A percentile compares a stretch with the other conserved stretches of the same genome.
Evolutionary conservation across 2,797 vertebrate species (phyloP).

Genomic region (Semaprochilodus insignis): DNA sequence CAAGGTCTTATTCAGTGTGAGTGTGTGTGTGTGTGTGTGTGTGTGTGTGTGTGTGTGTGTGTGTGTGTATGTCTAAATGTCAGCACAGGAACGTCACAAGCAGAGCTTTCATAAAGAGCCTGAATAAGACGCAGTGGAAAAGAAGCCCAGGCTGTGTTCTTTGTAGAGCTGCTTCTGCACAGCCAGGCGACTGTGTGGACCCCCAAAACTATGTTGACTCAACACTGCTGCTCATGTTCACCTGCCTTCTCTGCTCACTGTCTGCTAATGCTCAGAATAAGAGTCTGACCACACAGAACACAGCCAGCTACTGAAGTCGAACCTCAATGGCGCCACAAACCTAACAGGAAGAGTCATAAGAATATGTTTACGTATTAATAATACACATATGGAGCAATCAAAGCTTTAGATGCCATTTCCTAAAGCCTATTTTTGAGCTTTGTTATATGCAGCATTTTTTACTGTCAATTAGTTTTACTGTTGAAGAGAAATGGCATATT

Average conservation of each 20-base stretch:
- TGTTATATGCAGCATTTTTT: too few relatives aligned
- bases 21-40: constrained; percentile 48
- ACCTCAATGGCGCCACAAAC: neutral
- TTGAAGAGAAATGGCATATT: too few relatives aligned
- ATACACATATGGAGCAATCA: neutral
- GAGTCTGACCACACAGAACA: too few relatives aligned
- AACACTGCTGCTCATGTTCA: constrained; percentile 57
- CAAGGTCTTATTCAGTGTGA: constrained; percentile 71
- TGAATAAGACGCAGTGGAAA: constrained; percentile 68
- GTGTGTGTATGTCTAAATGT: constrained; percentile 69
- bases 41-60: constrained; percentile 56
- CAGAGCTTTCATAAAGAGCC: constrained; percentile 75
- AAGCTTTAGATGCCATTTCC: neutral
- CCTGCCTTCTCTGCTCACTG: too few relatives aligned
- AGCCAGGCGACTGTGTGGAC: constrained; percentile 63
- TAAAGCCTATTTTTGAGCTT: neutral
- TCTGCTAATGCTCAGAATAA: too few relatives aligned
- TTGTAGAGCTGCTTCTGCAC: constrained; percentile 67
- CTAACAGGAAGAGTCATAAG: neutral
- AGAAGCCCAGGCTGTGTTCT: constrained; percentile 68
- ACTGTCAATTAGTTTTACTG: too few relatives aligned
- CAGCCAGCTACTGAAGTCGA: neutral
- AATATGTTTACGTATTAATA: neutral
- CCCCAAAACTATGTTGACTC: constrained; percentile 71
- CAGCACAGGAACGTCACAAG: constrained; percentile 76